phyloP scores from a whole-genome alignment of 2,113 vertebrate genomes.

The Xenopus borealis region DNA sequence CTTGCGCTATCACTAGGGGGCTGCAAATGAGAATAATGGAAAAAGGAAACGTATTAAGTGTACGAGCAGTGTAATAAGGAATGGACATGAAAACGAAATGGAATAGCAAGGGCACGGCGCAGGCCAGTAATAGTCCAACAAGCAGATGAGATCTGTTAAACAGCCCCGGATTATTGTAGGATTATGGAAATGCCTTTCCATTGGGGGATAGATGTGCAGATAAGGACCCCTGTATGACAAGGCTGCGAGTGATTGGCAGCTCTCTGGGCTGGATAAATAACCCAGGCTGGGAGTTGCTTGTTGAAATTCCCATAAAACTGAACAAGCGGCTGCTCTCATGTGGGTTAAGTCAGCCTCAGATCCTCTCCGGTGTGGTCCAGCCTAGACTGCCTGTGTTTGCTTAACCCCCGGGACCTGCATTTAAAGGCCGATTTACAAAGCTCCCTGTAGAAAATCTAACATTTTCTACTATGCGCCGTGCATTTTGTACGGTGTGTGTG shows the following conservation, averaged over 20 bases:
- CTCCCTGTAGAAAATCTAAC: conserved; percentile 61
- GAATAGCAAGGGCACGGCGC: neutral
- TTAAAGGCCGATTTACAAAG: conserved; percentile 80
- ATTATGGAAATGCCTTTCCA: conserved; percentile 17
- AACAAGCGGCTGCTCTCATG: conserved; percentile 76
- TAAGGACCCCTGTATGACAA: conserved; percentile 10
- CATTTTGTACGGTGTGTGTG: neutral
- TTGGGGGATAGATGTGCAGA: conserved; percentile 21
- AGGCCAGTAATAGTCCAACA: neutral
- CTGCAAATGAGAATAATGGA: too few species aligned
- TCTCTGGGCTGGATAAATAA: conserved; percentile 11
- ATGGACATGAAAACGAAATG: too few species aligned
- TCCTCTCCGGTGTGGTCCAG: conserved; percentile 89
- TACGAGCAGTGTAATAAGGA: too few species aligned
- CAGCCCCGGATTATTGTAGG: neutral
- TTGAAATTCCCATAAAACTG: conserved; percentile 82
- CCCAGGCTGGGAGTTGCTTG: conserved; percentile 57
- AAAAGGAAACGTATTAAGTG: too few species aligned
- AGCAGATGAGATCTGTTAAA: neutral
- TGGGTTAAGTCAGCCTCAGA: conserved; percentile 74
- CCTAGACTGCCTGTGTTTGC: conserved; percentile 87
- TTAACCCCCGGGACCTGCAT: conserved; percentile 85
- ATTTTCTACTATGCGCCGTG: conserved; percentile 62
- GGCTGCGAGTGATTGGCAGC: conserved; percentile 57
- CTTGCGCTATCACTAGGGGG: too few species aligned